Evolutionary conservation across 2,888 invertebrate genomes (phyloP).

Genomic region (Himalopsyche kuldschensis): DNA sequence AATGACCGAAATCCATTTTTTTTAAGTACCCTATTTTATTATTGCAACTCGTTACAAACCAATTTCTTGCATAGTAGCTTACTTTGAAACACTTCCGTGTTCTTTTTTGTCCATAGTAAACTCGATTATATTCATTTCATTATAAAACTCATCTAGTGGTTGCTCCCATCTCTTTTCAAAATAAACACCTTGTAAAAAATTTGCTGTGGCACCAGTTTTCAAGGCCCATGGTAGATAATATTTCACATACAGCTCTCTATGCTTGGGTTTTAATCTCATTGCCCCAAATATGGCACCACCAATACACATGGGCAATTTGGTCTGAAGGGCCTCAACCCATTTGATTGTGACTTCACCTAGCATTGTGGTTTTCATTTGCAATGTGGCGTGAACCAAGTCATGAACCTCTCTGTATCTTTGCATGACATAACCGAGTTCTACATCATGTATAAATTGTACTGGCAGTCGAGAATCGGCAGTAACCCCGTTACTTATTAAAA

Average conservation of each 20-base stretch:
- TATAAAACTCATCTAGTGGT: slow-evolving; percentile 74
- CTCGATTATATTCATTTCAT: slow-evolving; percentile 75
- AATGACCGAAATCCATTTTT: too few relatives aligned
- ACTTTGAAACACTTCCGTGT: too few relatives aligned
- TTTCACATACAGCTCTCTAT: slow-evolving; percentile 74
- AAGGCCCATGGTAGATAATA: slow-evolving; percentile 88
- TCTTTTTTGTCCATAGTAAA: slow-evolving; percentile 44
- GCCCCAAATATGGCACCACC: slow-evolving; percentile 93
- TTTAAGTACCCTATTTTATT: too few relatives aligned
- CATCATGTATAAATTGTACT: slow-evolving; percentile 89
- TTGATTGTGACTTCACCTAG: slow-evolving; percentile 89
- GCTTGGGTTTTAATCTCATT: slow-evolving; percentile 80
- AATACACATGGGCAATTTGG: slow-evolving; percentile 93
- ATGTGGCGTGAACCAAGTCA: slow-evolving; percentile 88
- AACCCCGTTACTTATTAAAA: slow-evolving; percentile 82
- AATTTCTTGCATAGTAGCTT: too few relatives aligned
- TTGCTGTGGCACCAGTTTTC: slow-evolving; percentile 71
- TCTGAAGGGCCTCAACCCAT: slow-evolving; percentile 97
- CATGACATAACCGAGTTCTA: slow-evolving; percentile 92
- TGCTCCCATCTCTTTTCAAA: slow-evolving; percentile 96
- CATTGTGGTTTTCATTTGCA: slow-evolving; percentile 95
- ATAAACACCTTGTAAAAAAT: slow-evolving; percentile 83
- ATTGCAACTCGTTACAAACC: too few relatives aligned
- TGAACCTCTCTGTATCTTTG: slow-evolving; percentile 96
- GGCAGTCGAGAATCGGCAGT: slow-evolving; percentile 89